A percentile compares a stretch with the other conserved stretches of the same genome.
These are phyloP conservation scores for Florisuga fusca DNA, from an alignment of 2,797 vertebrate species.

Conservation along the genomic window DNA sequence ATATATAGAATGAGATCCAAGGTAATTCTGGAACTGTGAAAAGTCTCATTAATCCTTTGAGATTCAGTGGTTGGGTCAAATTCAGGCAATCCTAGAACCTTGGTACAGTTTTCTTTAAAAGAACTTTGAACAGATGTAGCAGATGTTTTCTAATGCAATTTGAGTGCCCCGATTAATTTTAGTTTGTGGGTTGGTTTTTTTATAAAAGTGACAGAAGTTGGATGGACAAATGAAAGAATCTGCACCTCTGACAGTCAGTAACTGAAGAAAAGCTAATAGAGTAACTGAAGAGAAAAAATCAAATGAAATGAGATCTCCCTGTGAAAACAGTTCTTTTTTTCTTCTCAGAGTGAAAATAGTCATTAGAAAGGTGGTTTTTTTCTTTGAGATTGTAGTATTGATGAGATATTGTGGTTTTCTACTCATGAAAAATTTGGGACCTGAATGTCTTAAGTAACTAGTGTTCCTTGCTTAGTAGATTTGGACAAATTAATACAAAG, in stretches of 20 bases:
- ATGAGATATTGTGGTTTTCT: constrained; percentile 10
- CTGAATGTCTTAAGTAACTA: background rate
- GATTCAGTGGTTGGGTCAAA: background rate
- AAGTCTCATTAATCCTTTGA: background rate
- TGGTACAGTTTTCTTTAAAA: background rate
- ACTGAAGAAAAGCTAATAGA: constrained; percentile 69
- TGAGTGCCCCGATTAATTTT: constrained; percentile 44
- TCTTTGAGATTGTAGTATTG: background rate
- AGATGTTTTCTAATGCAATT: constrained; percentile 33
- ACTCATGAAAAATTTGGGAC: background rate
- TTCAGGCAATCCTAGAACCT: background rate
- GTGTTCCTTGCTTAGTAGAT: background rate
- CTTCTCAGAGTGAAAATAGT: constrained; percentile 57
- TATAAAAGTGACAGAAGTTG: background rate
- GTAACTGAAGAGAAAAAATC: constrained; percentile 70
- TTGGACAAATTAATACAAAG: background rate
- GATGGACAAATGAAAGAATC: constrained; percentile 43
- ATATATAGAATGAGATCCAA: background rate
- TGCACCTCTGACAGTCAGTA: constrained; percentile 61
- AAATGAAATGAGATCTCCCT: constrained; percentile 81
- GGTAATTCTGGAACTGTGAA: background rate
- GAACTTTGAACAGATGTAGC: background rate
- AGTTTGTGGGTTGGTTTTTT: background rate
- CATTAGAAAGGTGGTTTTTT: constrained; percentile 36
- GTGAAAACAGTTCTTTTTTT: constrained; percentile 68